phyloP scores from a whole-genome alignment of 2,797 vertebrate species.

The Crotalus adamanteus region DNA sequence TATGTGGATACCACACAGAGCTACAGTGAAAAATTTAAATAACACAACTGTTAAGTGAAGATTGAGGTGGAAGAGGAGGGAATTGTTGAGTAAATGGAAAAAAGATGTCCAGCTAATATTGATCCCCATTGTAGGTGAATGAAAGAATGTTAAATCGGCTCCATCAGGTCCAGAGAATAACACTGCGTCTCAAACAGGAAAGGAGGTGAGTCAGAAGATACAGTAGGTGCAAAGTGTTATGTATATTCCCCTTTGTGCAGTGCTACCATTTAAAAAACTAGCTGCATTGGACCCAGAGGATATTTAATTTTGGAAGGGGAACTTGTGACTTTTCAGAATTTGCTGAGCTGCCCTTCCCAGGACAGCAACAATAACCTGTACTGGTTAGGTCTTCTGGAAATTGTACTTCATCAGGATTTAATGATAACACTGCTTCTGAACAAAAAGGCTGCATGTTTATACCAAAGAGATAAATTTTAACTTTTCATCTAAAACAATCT shows the following conservation, averaged over 20 bases:
- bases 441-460: neutral
- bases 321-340: neutral
- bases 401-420: neutral
- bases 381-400: neutral
- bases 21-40: neutral
- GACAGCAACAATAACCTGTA: neutral
- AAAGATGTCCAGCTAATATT: neutral
- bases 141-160: slow-evolving; percentile 85
- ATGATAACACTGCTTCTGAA: neutral
- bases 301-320: neutral
- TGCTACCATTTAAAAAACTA: neutral
- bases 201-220: slow-evolving; percentile 72
- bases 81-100: neutral
- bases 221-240: neutral
- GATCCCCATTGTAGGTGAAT: slow-evolving; percentile 76
- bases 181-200: slow-evolving; percentile 85
- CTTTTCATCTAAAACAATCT: neutral
- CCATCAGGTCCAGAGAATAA: slow-evolving; percentile 87
- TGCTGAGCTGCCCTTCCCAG: neutral
- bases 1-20: neutral
- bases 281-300: neutral
- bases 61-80: neutral
- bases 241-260: too few relatives aligned
- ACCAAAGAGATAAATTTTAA: neutral
- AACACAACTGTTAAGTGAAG: neutral